Percentiles rank a stretch among this genome's conserved stretches.
phyloP scores from a whole-genome alignment of 2,888 invertebrate genomes.

The Gnatocerus cornutus region DNA sequence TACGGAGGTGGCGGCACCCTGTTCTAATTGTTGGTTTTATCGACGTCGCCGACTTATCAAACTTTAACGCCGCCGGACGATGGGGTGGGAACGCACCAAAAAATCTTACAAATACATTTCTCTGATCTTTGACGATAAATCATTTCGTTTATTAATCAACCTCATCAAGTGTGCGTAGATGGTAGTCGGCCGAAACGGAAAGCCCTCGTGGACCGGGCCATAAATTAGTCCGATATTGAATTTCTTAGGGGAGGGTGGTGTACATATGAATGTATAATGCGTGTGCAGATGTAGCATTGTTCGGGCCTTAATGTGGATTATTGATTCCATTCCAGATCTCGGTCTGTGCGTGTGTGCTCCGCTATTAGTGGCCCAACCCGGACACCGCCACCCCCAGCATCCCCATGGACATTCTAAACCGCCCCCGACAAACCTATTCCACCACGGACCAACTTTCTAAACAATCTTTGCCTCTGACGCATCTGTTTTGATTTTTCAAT shows the following conservation, averaged over 20 bases:
- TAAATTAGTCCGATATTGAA: slow-evolving; percentile 51
- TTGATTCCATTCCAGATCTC: slow-evolving; percentile 61
- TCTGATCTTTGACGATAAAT: slow-evolving; percentile 9
- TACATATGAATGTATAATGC: slow-evolving; percentile 67
- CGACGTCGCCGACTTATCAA: slow-evolving; percentile 36
- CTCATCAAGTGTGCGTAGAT: slow-evolving; percentile 24
- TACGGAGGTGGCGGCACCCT: slow-evolving; percentile 13
- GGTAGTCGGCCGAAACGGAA: slow-evolving; percentile 21
- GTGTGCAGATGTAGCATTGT: slow-evolving; percentile 66
- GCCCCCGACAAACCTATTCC: slow-evolving; percentile 36
- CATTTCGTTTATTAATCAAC: slow-evolving; percentile 39
- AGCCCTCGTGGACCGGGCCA: slow-evolving; percentile 42
- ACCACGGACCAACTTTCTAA: slow-evolving; percentile 35
- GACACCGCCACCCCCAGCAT: slow-evolving; percentile 46
- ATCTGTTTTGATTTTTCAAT: too few relatives aligned
- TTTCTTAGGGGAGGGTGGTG: slow-evolving; percentile 50
- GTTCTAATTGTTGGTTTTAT: slow-evolving; percentile 42
- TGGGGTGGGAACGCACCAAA: background rate
- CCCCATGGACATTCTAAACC: slow-evolving; percentile 49
- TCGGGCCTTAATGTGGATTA: slow-evolving; percentile 63
- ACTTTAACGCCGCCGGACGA: slow-evolving; percentile 23
- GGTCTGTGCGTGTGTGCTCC: slow-evolving; percentile 57
- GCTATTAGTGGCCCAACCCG: slow-evolving; percentile 52
- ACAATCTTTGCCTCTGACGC: too few relatives aligned
- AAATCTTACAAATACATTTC: background rate